These are phyloP conservation scores for Stegana nigrithorax DNA, from an alignment of 2,888 invertebrate genomes.

Conservation along the genomic window DNA sequence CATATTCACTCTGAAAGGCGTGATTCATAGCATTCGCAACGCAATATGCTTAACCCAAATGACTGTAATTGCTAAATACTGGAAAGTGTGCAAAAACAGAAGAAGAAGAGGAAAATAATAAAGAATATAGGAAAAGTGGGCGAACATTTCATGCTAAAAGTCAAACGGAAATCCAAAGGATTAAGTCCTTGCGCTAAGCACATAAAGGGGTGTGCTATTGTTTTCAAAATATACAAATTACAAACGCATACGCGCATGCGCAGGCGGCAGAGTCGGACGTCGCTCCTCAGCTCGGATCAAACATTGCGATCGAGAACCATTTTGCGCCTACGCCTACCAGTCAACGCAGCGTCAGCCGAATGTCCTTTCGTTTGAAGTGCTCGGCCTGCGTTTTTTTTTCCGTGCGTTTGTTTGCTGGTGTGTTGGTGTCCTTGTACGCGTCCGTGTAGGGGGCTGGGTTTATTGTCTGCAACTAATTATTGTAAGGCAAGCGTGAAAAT, in stretches of 20 bases:
- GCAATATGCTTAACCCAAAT: slow-evolving; percentile 7
- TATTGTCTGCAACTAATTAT: slow-evolving; percentile 62
- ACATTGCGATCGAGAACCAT: too few species aligned
- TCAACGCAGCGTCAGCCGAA: not conserved
- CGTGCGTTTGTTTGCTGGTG: not conserved
- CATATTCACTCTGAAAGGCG: too few species aligned
- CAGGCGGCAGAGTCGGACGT: not conserved
- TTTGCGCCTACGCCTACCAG: slow-evolving; percentile 26
- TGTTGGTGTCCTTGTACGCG: slow-evolving; percentile 46
- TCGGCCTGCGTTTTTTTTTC: not conserved
- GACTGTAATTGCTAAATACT: slow-evolving; percentile 53
- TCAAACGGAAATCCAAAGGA: slow-evolving; percentile 52
- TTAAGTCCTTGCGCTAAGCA: slow-evolving; percentile 30
- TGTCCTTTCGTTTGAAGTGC: not conserved
- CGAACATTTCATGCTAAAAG: slow-evolving; percentile 35
- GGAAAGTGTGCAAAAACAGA: slow-evolving; percentile 15
- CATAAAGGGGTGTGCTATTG: slow-evolving; percentile 56
- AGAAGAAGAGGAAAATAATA: slow-evolving; percentile 41
- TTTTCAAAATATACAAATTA: slow-evolving; percentile 62
- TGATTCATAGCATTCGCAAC: too few species aligned
- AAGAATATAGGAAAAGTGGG: slow-evolving; percentile 8
- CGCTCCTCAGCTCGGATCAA: too few species aligned
- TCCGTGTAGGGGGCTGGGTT: slow-evolving; percentile 48
- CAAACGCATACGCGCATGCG: slow-evolving; percentile 37
- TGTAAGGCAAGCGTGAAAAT: slow-evolving; percentile 39